Percentiles rank a stretch among this genome's conserved stretches.
Evolutionary conservation across 2,113 vertebrate species (phyloP).

Genomic region (Tympanuchus pallidicinctus): DNA sequence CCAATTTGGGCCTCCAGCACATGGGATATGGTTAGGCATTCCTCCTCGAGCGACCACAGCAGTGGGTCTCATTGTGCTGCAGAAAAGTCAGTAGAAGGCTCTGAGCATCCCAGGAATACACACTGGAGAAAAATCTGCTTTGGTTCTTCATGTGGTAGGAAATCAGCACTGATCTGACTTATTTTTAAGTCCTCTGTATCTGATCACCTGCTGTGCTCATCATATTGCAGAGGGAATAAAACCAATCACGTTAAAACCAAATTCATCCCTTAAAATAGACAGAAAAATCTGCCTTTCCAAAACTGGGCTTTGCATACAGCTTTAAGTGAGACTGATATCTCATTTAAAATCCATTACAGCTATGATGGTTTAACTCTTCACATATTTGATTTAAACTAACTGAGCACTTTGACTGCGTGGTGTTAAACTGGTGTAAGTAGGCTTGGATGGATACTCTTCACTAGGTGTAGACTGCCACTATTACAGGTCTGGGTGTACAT

Average conservation of each 20-base stretch:
- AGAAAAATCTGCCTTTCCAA: neutral
- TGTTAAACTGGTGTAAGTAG: neutral
- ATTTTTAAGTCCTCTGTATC: neutral
- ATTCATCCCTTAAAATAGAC: neutral
- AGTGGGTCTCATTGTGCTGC: neutral
- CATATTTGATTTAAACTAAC: neutral
- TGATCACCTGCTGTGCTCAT: neutral
- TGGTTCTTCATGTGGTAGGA: neutral
- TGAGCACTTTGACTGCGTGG: neutral
- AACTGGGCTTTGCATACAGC: neutral
- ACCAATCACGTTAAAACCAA: neutral
- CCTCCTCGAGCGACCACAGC: neutral
- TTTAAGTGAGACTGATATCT: neutral
- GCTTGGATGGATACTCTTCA: neutral
- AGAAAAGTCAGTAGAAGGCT: neutral
- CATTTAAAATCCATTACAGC: conserved; percentile 15
- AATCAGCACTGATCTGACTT: neutral
- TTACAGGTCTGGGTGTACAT: neutral
- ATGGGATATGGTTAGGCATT: neutral
- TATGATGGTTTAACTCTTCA: neutral
- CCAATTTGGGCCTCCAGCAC: neutral
- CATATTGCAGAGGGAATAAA: neutral
- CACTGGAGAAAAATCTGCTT: neutral
- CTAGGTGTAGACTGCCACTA: neutral
- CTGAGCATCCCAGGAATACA: neutral